Evolutionary conservation across 2,888 invertebrate species (phyloP).

Genomic region (Apoderus coryli): DNA sequence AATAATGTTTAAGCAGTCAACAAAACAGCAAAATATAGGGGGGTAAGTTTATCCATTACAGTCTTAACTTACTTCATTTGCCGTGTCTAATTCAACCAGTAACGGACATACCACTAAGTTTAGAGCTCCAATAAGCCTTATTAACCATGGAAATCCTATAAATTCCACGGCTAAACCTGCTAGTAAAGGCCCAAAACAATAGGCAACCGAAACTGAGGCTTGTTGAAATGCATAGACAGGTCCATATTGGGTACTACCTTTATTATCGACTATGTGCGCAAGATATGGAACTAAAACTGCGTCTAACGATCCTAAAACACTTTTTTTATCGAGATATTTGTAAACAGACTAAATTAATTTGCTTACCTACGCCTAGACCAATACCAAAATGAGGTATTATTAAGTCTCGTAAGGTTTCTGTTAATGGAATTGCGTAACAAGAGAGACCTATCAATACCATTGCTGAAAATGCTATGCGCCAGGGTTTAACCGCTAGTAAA

Average conservation of each 20-base stretch:
- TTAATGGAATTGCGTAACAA: slow-evolving; percentile 28
- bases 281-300: slow-evolving; percentile 66
- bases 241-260: slow-evolving; percentile 51
- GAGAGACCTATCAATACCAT: slow-evolving; percentile 28
- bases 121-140: slow-evolving; percentile 52
- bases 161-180: slow-evolving; percentile 56
- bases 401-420: slow-evolving; percentile 36
- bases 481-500: slow-evolving; percentile 26
- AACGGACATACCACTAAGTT: slow-evolving; percentile 57
- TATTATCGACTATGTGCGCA: slow-evolving; percentile 53
- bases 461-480: slow-evolving; percentile 28
- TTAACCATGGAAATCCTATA: slow-evolving; percentile 61
- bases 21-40: too few species aligned
- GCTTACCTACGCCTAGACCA: slow-evolving; percentile 50
- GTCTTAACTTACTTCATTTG: too few species aligned
- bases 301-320: slow-evolving; percentile 45
- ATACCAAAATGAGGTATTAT: slow-evolving; percentile 64
- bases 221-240: slow-evolving; percentile 75
- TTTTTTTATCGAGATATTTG: neutral
- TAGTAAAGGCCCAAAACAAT: slow-evolving; percentile 60
- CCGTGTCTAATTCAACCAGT: slow-evolving; percentile 38
- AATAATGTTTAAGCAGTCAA: too few species aligned
- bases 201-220: slow-evolving; percentile 66
- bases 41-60: too few species aligned
- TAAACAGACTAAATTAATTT: neutral